Evolutionary conservation across 2,113 vertebrate genomes (phyloP), one percentile per base, ranked within the genome.

Genomic region (Noctilio leporinus): DNA sequence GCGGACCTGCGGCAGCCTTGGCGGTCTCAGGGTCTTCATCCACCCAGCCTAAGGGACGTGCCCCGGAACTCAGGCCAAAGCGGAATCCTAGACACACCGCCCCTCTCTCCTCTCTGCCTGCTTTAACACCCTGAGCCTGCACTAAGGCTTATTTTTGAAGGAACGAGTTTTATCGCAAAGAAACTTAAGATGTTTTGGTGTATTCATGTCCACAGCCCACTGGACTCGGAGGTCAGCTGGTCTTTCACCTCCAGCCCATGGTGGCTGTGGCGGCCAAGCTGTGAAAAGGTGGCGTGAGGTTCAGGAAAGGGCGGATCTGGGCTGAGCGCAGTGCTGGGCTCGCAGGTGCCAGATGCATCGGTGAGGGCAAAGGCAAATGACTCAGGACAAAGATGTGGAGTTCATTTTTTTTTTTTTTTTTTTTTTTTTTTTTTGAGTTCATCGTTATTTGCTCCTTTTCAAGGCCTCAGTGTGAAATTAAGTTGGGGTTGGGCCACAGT

Each of bases 21-120:
- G 47, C 1, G 3, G 33, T 11, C 40, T 53, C 33, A 0, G 28
- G 47, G 12, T 15, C 59, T 33, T 35, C 3, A 2, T 3, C 38
- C 0, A 17, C 47, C 49, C 19, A 9, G 69, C 0, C 40, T 24
- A 0, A 24, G 64, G 64, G 43, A 28, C 12, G 11, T 51, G 19
- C 4, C 82, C 40, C 10, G 2, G 24, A 53, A 40, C 49, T 57
- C 12, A 4, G 0, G 51, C 43, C 5, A 7, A 77, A 4, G 17
- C 35, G 1, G 19, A 53, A 12, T 15, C 45, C 82, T 83, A 75
- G n/a, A 3, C 3, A 33, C 22, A 40, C 45, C 33, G 76, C 70
- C 35, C 12, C 9, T 26, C 0, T 7, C 65, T 65, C 45, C 65
- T 65, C 45, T 12, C 35, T 35, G 17, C 8, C 26, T 40, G n/a